These are phyloP conservation scores for Philonicus albiceps DNA, from an alignment of 2,888 invertebrate genomes.

Conservation along the genomic window DNA sequence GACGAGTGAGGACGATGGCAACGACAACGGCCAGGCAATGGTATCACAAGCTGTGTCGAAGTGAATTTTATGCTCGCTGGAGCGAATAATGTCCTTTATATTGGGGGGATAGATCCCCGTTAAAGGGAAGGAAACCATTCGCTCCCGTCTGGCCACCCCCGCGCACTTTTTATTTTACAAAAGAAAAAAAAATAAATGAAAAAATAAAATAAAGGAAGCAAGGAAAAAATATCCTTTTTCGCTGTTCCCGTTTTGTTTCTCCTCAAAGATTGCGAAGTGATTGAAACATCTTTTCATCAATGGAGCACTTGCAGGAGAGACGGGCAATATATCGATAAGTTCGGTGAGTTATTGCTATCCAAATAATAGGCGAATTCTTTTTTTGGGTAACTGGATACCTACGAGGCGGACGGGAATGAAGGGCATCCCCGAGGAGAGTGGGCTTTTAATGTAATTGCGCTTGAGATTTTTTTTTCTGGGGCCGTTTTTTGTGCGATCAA, in stretches of 20 bases:
- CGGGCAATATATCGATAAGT: slow-evolving; percentile 7
- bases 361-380: slow-evolving; percentile 12
- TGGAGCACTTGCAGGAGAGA: neutral
- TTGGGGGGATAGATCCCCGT: slow-evolving; percentile 12
- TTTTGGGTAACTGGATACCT: slow-evolving; percentile 17
- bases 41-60: slow-evolving; percentile 35
- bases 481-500: neutral
- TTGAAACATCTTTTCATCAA: slow-evolving; percentile 33
- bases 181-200: neutral
- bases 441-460: slow-evolving; percentile 35
- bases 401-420: neutral
- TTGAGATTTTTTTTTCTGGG: slow-evolving; percentile 12
- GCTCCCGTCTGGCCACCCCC: neutral
- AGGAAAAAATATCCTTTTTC: neutral
- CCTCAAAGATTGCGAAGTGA: neutral
- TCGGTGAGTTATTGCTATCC: slow-evolving; percentile 35
- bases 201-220: neutral
- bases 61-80: slow-evolving; percentile 46
- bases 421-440: neutral
- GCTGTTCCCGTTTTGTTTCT: neutral
- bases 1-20: neutral
- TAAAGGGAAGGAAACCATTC: neutral
- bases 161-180: slow-evolving; percentile 2
- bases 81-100: slow-evolving; percentile 44
- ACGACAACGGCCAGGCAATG: neutral